Conservation (phyloP, 2,113 vertebrate genomes). For the Peucedramus taeniatus region DNA sequence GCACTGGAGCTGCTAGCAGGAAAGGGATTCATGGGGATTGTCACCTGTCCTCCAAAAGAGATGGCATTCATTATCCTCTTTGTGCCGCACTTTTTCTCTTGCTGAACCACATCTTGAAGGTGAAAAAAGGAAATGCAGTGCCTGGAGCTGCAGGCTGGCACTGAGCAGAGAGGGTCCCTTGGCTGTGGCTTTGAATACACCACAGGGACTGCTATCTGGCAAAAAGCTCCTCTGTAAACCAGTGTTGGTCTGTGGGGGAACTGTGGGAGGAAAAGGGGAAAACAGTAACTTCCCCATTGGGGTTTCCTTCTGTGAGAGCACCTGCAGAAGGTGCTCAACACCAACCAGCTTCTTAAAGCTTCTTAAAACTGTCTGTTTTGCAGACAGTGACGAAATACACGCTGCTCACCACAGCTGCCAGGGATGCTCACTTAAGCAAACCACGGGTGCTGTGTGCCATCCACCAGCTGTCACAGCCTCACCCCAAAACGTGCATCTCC, state of each 20-base stretch:
- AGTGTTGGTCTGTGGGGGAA: not conserved
- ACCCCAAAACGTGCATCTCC: accelerated
- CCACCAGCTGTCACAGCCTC: not conserved
- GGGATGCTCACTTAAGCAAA: not conserved
- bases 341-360: not conserved
- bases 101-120: not conserved
- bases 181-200: accelerated
- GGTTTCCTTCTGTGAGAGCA: not conserved
- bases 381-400: not conserved
- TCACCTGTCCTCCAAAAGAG: not conserved
- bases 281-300: not conserved
- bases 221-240: not conserved
- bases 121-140: not conserved
- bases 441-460: accelerated
- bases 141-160: not conserved
- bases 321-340: not conserved
- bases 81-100: not conserved
- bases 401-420: not conserved
- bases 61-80: not conserved
- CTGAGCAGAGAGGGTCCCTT: not conserved
- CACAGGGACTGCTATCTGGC: not conserved
- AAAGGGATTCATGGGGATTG: accelerated
- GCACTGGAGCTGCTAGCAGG: not conserved
- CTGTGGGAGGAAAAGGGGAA: not conserved
- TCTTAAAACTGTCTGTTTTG: too few relatives aligned